Conservation (phyloP, 2,113 vertebrate species). For the Amphiprion ocellaris region DNA sequence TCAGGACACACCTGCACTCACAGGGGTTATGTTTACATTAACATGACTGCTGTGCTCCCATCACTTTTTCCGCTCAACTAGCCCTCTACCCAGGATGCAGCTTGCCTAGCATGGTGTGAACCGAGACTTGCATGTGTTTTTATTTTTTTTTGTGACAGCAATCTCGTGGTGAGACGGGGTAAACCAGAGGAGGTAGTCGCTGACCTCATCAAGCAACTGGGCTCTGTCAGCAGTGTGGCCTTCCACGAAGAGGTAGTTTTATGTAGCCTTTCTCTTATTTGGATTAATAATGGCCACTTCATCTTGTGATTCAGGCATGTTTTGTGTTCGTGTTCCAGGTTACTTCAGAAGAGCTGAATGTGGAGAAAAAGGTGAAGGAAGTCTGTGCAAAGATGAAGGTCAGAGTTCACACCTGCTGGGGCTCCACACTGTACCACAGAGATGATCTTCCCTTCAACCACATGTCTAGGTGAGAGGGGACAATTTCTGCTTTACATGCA, state of each 20-base stretch:
- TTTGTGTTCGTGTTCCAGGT: slow-evolving; percentile 69
- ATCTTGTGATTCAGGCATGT: not conserved
- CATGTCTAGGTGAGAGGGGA: slow-evolving; percentile 78
- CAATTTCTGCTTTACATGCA: not conserved
- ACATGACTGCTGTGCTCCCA: slow-evolving; percentile 27
- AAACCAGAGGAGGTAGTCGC: slow-evolving; percentile 86
- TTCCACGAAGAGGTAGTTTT: slow-evolving; percentile 87
- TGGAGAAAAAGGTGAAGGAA: slow-evolving; percentile 83
- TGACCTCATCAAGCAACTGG: slow-evolving; percentile 85
- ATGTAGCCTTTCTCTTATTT: not conserved
- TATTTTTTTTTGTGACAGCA: slow-evolving; percentile 74
- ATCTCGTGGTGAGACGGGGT: slow-evolving; percentile 85
- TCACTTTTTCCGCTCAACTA: slow-evolving; percentile 31
- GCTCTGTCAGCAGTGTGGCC: slow-evolving; percentile 83
- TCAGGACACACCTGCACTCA: slow-evolving; percentile 69
- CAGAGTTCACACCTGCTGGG: slow-evolving; percentile 86
- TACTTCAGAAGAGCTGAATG: slow-evolving; percentile 85
- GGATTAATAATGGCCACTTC: not conserved
- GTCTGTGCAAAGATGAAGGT: slow-evolving; percentile 83
- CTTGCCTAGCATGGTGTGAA: slow-evolving; percentile 51
- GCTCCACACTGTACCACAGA: slow-evolving; percentile 85
- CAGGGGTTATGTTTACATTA: slow-evolving; percentile 56
- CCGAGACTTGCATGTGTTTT: slow-evolving; percentile 23
- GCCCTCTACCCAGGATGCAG: slow-evolving; percentile 72
- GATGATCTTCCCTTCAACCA: slow-evolving; percentile 87